A percentile compares a stretch with the other conserved stretches of the same genome.
phyloP scores from a whole-genome alignment of 2,888 invertebrate species.

The Saturnia pavonia region DNA sequence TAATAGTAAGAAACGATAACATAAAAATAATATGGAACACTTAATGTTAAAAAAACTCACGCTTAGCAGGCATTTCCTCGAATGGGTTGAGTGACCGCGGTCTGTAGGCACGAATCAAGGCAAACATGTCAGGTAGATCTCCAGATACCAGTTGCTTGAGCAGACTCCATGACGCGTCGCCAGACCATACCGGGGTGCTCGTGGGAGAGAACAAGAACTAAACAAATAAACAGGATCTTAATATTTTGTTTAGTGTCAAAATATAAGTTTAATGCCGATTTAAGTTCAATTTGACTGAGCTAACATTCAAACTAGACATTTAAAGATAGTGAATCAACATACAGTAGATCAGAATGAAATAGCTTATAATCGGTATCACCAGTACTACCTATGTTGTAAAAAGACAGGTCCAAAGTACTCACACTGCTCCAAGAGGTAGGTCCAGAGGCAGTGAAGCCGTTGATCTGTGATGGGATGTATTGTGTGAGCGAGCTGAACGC shows the following conservation, averaged over 20 bases:
- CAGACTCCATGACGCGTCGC: slow-evolving; percentile 82
- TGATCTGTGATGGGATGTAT: slow-evolving; percentile 64
- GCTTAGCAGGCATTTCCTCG: slow-evolving; percentile 84
- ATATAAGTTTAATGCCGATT: too few species aligned
- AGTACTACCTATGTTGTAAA: too few species aligned
- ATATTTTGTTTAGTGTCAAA: not conserved
- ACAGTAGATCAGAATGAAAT: not conserved
- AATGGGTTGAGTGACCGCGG: slow-evolving; percentile 75
- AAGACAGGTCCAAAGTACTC: slow-evolving; percentile 33
- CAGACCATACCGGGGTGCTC: slow-evolving; percentile 76
- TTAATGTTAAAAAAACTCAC: slow-evolving; percentile 62
- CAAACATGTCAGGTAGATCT: slow-evolving; percentile 80
- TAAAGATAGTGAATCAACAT: not conserved
- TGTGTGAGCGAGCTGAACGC: slow-evolving; percentile 81
- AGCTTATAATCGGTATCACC: not conserved
- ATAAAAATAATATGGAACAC: not conserved
- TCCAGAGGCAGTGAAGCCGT: slow-evolving; percentile 46
- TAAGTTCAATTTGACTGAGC: too few species aligned
- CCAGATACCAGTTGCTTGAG: slow-evolving; percentile 82
- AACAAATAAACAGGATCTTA: not conserved
- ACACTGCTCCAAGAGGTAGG: slow-evolving; percentile 50
- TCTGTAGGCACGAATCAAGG: slow-evolving; percentile 81
- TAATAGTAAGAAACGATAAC: not conserved
- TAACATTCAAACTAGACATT: too few species aligned
- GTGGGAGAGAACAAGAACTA: slow-evolving; percentile 46